phyloP scores from a whole-genome alignment of 2,888 invertebrate species.

The Melinaea marsaeus region DNA sequence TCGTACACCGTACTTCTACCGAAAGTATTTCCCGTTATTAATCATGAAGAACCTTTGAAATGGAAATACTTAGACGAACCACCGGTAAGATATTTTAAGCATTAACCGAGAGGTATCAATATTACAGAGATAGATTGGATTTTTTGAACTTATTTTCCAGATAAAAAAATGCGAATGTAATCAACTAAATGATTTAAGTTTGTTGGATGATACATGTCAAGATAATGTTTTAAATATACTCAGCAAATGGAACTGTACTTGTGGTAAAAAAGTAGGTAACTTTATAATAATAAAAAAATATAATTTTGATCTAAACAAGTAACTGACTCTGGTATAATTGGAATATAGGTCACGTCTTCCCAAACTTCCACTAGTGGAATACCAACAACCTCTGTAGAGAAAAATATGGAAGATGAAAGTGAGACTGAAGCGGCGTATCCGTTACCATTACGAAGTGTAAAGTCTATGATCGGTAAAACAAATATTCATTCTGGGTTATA shows the following conservation, averaged over 20 bases:
- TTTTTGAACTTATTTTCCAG: slow-evolving; percentile 39
- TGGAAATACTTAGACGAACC: slow-evolving; percentile 64
- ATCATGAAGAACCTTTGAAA: slow-evolving; percentile 50
- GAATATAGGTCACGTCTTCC: slow-evolving; percentile 52
- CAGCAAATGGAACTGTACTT: slow-evolving; percentile 68
- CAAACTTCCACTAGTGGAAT: slow-evolving; percentile 64
- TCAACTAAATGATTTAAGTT: slow-evolving; percentile 57
- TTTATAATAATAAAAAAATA: no score
- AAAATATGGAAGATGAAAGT: slow-evolving; percentile 38
- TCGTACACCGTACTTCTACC: slow-evolving; percentile 61
- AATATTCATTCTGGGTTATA: neutral
- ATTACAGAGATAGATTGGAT: neutral
- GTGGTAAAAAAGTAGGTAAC: slow-evolving; percentile 61
- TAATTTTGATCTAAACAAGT: no score
- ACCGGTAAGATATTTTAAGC: slow-evolving; percentile 45
- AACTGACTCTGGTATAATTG: neutral
- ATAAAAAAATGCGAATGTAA: slow-evolving; percentile 71
- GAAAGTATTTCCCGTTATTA: slow-evolving; percentile 55
- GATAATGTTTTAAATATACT: slow-evolving; percentile 64
- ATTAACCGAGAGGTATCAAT: neutral
- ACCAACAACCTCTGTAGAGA: slow-evolving; percentile 47
- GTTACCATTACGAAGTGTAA: slow-evolving; percentile 50
- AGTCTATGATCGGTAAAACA: slow-evolving; percentile 42
- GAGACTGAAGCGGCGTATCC: slow-evolving; percentile 43
- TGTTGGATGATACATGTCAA: slow-evolving; percentile 63